phyloP scores from a whole-genome alignment of 2,113 vertebrate species.

The Abramis brama region DNA sequence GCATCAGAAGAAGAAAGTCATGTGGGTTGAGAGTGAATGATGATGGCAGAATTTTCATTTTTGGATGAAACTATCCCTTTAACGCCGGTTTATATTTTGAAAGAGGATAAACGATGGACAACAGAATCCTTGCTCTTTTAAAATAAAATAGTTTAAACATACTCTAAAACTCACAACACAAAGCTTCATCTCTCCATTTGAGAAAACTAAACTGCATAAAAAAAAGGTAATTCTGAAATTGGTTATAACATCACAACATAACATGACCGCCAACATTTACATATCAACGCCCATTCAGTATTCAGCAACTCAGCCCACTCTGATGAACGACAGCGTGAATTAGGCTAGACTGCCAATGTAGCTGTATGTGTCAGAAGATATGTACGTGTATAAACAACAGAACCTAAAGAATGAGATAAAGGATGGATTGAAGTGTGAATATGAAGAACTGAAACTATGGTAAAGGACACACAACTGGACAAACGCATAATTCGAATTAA shows the following conservation, averaged over 20 bases:
- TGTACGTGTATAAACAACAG: not conserved
- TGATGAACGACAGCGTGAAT: not conserved
- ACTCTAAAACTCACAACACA: too few species aligned
- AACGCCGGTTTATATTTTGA: not conserved
- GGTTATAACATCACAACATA: not conserved
- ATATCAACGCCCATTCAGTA: not conserved
- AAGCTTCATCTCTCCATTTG: not conserved
- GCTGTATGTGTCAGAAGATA: not conserved
- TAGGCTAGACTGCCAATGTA: not conserved
- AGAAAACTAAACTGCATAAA: not conserved
- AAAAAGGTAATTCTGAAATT: not conserved
- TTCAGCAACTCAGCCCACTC: not conserved
- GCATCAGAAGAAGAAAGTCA: not conserved
- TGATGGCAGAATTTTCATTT: not conserved
- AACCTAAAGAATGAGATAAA: not conserved
- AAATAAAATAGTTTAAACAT: not conserved
- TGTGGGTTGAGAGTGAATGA: not conserved
- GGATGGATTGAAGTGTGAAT: not conserved
- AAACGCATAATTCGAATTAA: not conserved
- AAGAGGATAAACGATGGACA: not conserved
- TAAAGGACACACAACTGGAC: slow-evolving; percentile 18
- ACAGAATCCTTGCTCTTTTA: not conserved
- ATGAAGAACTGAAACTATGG: not conserved
- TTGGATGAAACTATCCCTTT: not conserved
- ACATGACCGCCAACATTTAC: not conserved